These are phyloP conservation scores for Lasioglossum zephyrum DNA, from an alignment of 2,888 invertebrate species.

Conservation along the genomic window DNA sequence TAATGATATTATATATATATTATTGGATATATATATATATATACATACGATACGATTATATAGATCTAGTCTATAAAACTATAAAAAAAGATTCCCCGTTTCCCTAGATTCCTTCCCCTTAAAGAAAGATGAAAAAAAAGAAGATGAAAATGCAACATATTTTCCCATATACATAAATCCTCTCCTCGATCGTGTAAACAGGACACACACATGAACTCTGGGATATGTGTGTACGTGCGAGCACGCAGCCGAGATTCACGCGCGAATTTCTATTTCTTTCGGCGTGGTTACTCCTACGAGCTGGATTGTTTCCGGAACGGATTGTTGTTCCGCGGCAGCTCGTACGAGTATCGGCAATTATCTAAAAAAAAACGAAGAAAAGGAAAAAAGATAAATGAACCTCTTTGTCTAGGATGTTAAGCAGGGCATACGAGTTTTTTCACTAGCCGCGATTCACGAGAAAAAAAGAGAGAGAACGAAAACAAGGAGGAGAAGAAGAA, in stretches of 20 bases:
- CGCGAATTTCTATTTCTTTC: slow-evolving; percentile 26
- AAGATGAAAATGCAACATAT: slow-evolving; percentile 38
- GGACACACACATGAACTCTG: neutral
- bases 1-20: slow-evolving; percentile 83
- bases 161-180: slow-evolving; percentile 45
- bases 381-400: neutral
- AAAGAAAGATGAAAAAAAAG: slow-evolving; percentile 29
- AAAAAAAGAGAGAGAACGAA: neutral
- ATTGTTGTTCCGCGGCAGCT: slow-evolving; percentile 19
- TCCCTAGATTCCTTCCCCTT: slow-evolving; percentile 67
- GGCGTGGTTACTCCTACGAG: slow-evolving; percentile 24
- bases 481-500: neutral
- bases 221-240: slow-evolving; percentile 7
- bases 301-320: neutral
- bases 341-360: slow-evolving; percentile 16
- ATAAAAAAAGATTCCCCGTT: slow-evolving; percentile 72
- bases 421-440: slow-evolving; percentile 23
- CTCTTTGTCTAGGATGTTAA: slow-evolving; percentile 37
- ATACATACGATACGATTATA: slow-evolving; percentile 76
- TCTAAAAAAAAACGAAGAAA: neutral
- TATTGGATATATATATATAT: slow-evolving; percentile 81
- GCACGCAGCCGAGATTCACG: slow-evolving; percentile 23
- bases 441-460: slow-evolving; percentile 27
- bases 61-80: slow-evolving; percentile 80
- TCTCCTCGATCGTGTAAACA: slow-evolving; percentile 45